Percentiles rank a stretch among this genome's conserved stretches.
Evolutionary conservation across 1,140 invertebrate species (phyloP).

Genomic region (Bombus sylvicola): DNA sequence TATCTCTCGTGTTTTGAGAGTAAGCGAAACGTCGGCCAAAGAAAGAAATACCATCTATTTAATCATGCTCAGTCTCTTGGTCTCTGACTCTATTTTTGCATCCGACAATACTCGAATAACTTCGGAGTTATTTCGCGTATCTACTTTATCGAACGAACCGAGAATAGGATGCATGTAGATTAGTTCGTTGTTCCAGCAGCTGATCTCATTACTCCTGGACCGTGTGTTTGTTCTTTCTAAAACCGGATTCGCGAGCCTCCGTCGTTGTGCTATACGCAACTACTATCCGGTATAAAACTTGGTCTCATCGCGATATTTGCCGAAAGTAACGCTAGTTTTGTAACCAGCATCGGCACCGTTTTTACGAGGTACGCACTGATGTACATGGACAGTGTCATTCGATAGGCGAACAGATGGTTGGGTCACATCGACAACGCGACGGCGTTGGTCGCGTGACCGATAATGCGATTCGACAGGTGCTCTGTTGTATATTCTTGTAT

Average conservation of each 20-base stretch:
- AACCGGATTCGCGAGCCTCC: neutral
- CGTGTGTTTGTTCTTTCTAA: neutral
- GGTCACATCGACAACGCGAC: constrained; percentile 35
- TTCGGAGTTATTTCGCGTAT: neutral
- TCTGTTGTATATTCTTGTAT: constrained; percentile 56
- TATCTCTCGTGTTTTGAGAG: neutral
- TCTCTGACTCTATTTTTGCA: neutral
- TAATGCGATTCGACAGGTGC: constrained; percentile 66
- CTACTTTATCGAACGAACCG: neutral
- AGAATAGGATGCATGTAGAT: neutral
- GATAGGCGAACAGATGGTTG: constrained; percentile 39
- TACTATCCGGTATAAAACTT: neutral
- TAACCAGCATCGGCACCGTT: neutral
- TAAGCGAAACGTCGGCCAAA: neutral
- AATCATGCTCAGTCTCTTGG: neutral
- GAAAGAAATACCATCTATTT: constrained; percentile 6
- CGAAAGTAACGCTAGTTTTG: neutral
- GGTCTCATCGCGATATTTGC: neutral
- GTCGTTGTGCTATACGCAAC: neutral
- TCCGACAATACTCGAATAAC: no score
- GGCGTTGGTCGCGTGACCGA: constrained; percentile 47
- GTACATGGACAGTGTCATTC: constrained; percentile 21
- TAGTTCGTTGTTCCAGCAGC: neutral
- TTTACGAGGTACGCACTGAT: constrained; percentile 21
- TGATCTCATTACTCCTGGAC: neutral